A percentile compares a stretch with the other conserved stretches of the same genome.
Conservation (phyloP, 2,888 invertebrate genomes). For the Aleiodes alternator region DNA sequence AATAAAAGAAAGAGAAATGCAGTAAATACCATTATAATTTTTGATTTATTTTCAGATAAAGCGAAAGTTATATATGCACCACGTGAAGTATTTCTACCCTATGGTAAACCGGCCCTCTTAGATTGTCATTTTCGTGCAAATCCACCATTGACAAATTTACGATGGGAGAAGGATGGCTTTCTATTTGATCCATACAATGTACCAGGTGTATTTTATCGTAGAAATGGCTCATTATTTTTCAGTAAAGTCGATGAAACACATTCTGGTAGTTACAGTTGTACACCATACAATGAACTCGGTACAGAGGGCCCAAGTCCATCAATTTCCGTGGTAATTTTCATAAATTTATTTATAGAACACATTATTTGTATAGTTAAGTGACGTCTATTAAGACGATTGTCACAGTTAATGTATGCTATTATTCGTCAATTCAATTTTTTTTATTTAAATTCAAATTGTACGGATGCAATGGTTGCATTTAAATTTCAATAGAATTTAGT, state of each 20-base stretch:
- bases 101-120: conserved; percentile 87
- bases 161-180: conserved; percentile 96
- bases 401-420: conserved; percentile 58
- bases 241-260: conserved; percentile 90
- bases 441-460: not conserved
- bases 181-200: conserved; percentile 93
- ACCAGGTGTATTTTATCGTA: conserved; percentile 88
- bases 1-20: not conserved
- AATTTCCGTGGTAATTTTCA: conserved; percentile 81
- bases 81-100: conserved; percentile 88
- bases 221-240: conserved; percentile 90
- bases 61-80: conserved; percentile 94
- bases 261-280: conserved; percentile 93
- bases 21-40: conserved; percentile 29
- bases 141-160: conserved; percentile 90
- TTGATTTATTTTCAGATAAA: conserved; percentile 81
- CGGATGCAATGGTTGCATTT: no score
- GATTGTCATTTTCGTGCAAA: conserved; percentile 95
- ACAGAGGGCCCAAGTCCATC: conserved; percentile 89
- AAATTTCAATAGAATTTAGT: no score
- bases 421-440: conserved; percentile 26
- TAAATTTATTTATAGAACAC: conserved; percentile 16
- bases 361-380: conserved; percentile 36
- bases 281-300: conserved; percentile 92
- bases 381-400: conserved; percentile 60